Base-by-base conservation (phyloP, 2,113 vertebrate species). In the Cnemophilus loriae region DNA sequence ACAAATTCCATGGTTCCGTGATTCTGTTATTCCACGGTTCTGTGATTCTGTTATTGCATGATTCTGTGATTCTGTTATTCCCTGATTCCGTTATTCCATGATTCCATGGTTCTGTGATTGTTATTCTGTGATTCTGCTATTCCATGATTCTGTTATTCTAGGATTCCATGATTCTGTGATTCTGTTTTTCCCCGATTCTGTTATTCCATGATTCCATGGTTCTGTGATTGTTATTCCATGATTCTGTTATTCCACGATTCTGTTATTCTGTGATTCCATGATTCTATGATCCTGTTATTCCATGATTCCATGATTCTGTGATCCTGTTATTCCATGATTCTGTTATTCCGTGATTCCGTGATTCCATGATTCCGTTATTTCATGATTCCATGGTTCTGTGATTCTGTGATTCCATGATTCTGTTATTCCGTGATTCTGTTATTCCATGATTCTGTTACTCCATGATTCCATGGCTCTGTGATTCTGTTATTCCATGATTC, bases 371-470 rank as follows among this genome's bases (percentile, higher is more conserved):
- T 64, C 42, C 35, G 3, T 33, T 4, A n/a, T n/a, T 67, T 32
- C 11, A 2, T 13, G 14, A 35, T 23, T 61, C 26, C 8, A n/a
- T n/a, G n/a, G n/a, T n/a, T n/a, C n/a, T n/a, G 2, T 28, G 10
- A 39, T 16, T 16, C 21, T 3, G 1, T 65, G 15, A 44, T 16
- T 44, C 30, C 6, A 2, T 44, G 7, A 13, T 21, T 41, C 6
- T 4, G 3, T 17, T 4, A 16, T 35, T 35, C 18, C 7, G 7
- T 47, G 1, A n/a, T 27, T 47, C 42, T 3, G 6, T 70, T 7
- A 42, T 19, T 37, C 46, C 9, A 6, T 35, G 3, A n/a, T n/a
- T n/a, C n/a, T n/a, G n/a, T n/a, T n/a, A 19, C 26, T 52, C 27
- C 30, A 8, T 70, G 7, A 42, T 19, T 37, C 46, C 9, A 9